Base-by-base conservation (phyloP, 2,113 vertebrate genomes). In the Numenius arquata region DNA sequence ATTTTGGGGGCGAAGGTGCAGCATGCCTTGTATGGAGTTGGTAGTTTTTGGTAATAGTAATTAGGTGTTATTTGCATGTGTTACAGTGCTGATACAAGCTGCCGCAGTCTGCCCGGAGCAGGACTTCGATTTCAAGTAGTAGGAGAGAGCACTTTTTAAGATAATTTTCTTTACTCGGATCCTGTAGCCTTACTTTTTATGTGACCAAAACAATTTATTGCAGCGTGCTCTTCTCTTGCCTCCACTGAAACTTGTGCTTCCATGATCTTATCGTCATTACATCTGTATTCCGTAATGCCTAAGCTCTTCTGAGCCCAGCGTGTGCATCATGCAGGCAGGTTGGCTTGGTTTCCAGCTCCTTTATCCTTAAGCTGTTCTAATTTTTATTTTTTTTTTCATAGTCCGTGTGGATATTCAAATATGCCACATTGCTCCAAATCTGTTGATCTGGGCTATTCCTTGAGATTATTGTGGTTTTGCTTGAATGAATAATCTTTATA, bases 1-100 rank as follows among this genome's bases (percentile, higher is more conserved):
- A 0, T 38, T 4, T 4, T 47, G 10, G 2, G 13, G 15, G 45
- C 16, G 29, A 84, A n/a, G 18, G 71, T 73, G 55, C 79, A 41
- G 48, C 5, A 7, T 26, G 29, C 15, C 7, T 48, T 52, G 10
- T 36, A 6, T 36, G 0, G 0, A 36, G 27, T 48, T 22, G 23
- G 52, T 63, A 27, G 25, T 8, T 14, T 36, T 43, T 55, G 6
- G 73, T 76, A 21, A 2, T 32, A 32, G 77, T 52, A 34, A 1
- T 8, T 11, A 22, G 43, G 27, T 2, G 2, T 43, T 67, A 18
- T 3, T 66, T 76, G 62, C 25, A 29, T 0, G 1, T 26, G 11
- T 70, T 62, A 1, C 1, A 34, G 30, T 38, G 62, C 41, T 38
- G 32, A 7, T 43, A 13, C 5, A 27, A 76, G 26, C 22, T 56